phyloP scores from a whole-genome alignment of 1,140 invertebrate genomes.

The Euborellia annulipes region DNA sequence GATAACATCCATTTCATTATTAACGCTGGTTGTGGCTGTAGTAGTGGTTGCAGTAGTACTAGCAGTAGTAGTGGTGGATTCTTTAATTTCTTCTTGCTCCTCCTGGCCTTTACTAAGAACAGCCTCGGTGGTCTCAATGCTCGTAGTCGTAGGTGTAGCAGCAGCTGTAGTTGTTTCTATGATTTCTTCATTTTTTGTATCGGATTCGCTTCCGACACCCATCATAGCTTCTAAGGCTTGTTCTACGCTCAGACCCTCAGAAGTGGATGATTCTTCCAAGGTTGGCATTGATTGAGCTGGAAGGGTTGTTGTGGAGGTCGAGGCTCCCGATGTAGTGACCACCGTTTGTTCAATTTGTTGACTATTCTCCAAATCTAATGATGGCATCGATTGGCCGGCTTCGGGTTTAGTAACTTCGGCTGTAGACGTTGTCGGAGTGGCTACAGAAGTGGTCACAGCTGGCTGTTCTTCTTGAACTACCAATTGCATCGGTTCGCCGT shows the following conservation, averaged over 20 bases:
- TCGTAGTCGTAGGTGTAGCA: not conserved
- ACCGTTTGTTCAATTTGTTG: not conserved
- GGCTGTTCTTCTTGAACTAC: slow-evolving; percentile 7
- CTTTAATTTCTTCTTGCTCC: not conserved
- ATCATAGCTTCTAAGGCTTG: slow-evolving; percentile 16
- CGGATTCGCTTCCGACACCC: slow-evolving; percentile 9
- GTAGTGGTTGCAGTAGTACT: not conserved
- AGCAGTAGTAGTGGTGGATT: not conserved
- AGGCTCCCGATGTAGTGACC: not conserved
- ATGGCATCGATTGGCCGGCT: not conserved
- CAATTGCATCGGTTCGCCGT: slow-evolving; percentile 2
- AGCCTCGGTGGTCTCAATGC: not conserved
- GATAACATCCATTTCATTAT: too few relatives aligned
- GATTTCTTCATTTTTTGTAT: not conserved
- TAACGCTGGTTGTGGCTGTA: not conserved
- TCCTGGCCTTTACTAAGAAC: not conserved
- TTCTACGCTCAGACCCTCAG: slow-evolving; percentile 3
- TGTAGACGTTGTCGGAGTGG: too few relatives aligned
- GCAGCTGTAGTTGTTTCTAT: not conserved
- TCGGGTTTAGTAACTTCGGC: not conserved
- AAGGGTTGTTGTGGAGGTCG: too few relatives aligned
- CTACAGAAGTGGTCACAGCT: too few relatives aligned
- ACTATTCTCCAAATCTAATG: not conserved
- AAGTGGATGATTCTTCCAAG: too few relatives aligned
- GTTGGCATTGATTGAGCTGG: too few relatives aligned